Evolutionary conservation across 2,797 vertebrate genomes (phyloP), one percentile per base, ranked within the genome.

Genomic region (Pseudochromis fuscus): DNA sequence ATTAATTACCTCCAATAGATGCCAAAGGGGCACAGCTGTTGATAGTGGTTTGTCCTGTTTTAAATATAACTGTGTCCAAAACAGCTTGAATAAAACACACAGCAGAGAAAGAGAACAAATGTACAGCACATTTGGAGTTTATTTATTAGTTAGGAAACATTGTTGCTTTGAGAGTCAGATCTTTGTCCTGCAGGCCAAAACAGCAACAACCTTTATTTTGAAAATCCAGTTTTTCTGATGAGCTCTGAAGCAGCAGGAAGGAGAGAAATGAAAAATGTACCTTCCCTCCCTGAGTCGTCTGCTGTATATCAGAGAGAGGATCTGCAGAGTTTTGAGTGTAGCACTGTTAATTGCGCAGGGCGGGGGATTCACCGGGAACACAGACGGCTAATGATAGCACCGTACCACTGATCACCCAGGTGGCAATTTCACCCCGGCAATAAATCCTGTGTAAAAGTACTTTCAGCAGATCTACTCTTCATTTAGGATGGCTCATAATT

Each of bases 401-500:
- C 12, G 10, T 40, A 71, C 80, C 80, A 58, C 48, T 63, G 67
- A 85, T 79, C 74, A 60, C 40, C 55, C 52, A 55, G 72, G 68
- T 72, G 38, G 66, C 62, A 49, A 40, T 80, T 84, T 63, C 35
- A 27, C 18, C 28, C 50, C 74, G 19, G 49, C 66, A 65, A 48
- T 83, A 80, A 78, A 87, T 87, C 65, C 59, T 35, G 37, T 23
- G 13, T 62, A 58, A 81, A 79, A 67, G 77, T 71, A 60, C 45
- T 71, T 84, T 78, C 33, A 62, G 52, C 19, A 19, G 67, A 72
- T 88, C 72, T 68, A 50, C 72, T 84, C 83, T 87, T 88, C 71
- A 87, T 87, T 85, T 69, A 51, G 25, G 85, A 58, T 46, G 50
- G 31, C 64, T 84, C 79, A 75, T 84, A 79, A 76, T 56, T 81